Base-by-base conservation (phyloP, 2,888 invertebrate species). In the Latrodectus hesperus region DNA sequence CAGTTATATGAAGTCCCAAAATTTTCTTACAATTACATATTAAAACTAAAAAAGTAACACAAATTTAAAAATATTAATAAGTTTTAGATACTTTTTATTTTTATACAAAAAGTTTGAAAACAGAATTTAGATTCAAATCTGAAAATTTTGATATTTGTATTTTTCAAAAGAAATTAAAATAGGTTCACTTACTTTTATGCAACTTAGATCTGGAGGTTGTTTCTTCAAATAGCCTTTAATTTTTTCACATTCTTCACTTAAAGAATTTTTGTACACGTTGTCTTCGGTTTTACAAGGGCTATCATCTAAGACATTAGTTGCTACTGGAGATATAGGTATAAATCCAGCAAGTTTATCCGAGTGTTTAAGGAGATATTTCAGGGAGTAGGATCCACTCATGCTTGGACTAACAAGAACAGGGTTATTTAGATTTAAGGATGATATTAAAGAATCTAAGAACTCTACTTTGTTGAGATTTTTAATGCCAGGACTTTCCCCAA, bases 331-430 rank as follows among this genome's bases (percentile, higher is more conserved):
- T 1, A 93, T 91, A 10, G 93, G 92, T 1, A 93, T 90, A 84
- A 91, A 93, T 0, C 92, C 93, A n/a, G 90, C 88, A 49, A 92
- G 89, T 38, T 91, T 89, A 14, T 86, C 88, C 8, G 92, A 91
- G 72, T 92, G 90, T 60, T 91, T 89, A 87, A 92, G 91, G 51
- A 93, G 85, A 90, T 91, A 93, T 1, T 92, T 92, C 26, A 93
- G 89, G 8, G 93, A 91, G 89, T 91, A 93, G 0, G 90, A 76
- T 4, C 94, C 94, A 90, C 93, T 93, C 93, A 93, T 93, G 1
- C 93, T 93, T 0, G 93, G 93, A 76, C 92, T 92, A 8, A 94
- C 91, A 17, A 94, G 90, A 6, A 93, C 92, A 6, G 93, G 92
- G 10, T 90, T 89, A 0, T 89, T 89, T 79, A 93, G 80, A 5